Percentiles rank a stretch among this genome's conserved stretches.
phyloP scores from a whole-genome alignment of 2,797 vertebrate genomes.

The Parauchenoglanis ngamensis region DNA sequence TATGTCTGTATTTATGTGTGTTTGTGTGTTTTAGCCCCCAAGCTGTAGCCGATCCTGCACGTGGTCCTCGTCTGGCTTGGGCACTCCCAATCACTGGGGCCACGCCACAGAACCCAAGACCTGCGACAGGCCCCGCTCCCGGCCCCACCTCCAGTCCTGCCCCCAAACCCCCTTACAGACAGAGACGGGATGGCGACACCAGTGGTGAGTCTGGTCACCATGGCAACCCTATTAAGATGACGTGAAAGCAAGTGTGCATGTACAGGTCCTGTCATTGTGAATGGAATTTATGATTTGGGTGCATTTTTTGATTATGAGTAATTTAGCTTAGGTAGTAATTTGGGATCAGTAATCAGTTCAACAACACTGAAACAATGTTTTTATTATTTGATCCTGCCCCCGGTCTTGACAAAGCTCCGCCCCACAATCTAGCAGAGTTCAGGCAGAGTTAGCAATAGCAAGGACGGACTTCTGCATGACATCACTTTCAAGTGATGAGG shows the following conservation, averaged over 20 bases:
- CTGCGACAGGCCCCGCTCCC: conserved; percentile 72
- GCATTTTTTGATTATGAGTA: neutral
- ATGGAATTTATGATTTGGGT: neutral
- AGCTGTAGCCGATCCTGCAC: conserved; percentile 77
- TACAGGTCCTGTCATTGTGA: neutral
- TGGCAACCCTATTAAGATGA: neutral
- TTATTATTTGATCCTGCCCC: neutral
- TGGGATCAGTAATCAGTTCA: neutral
- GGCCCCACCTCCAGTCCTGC: conserved; percentile 71
- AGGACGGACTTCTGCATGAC: neutral
- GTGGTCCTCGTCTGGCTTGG: conserved; percentile 91
- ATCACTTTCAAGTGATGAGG: neutral
- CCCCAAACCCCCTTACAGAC: conserved; percentile 72
- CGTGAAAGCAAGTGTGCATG: neutral
- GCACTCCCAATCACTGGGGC: conserved; percentile 80
- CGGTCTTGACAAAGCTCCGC: neutral
- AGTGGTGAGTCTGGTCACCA: conserved; percentile 58
- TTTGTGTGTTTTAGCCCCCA: conserved; percentile 62
- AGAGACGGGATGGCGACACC: conserved; percentile 80
- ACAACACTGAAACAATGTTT: neutral
- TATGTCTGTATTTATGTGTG: too few species aligned
- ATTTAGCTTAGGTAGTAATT: neutral
- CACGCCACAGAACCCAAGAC: conserved; percentile 77
- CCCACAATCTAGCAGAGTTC: neutral
- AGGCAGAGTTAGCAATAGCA: neutral